These are phyloP conservation scores for Camponotus fellah DNA, from an alignment of 2,888 invertebrate species.

Conservation along the genomic window DNA sequence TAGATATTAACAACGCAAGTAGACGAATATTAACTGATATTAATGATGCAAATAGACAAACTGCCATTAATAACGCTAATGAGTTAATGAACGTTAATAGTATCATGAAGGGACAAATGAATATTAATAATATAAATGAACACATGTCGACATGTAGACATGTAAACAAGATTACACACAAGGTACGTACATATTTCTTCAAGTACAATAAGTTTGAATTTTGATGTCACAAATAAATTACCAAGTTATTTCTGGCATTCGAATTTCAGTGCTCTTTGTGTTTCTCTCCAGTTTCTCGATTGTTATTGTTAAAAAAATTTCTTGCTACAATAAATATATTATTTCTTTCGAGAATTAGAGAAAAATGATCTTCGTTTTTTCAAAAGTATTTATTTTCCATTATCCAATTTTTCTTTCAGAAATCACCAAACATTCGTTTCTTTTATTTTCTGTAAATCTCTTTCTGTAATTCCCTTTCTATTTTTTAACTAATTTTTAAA, in stretches of 20 bases:
- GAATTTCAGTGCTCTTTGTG: neutral
- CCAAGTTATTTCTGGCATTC: neutral
- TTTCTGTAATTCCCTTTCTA: neutral
- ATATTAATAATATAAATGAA: neutral
- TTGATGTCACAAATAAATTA: neutral
- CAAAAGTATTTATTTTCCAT: neutral
- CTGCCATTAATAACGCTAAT: neutral
- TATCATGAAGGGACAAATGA: neutral
- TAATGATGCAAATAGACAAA: neutral
- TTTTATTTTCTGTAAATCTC: neutral
- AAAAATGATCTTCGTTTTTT: neutral
- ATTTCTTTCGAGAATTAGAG: neutral
- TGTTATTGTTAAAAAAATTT: neutral
- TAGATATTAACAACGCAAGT: neutral
- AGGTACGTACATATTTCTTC: conserved; percentile 32
- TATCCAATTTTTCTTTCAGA: too few species aligned
- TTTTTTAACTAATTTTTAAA: neutral
- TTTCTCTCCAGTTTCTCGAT: neutral
- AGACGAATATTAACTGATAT: neutral
- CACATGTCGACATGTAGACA: neutral
- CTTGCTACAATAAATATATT: neutral
- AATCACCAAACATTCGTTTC: neutral
- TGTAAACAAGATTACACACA: neutral
- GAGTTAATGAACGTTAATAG: neutral
- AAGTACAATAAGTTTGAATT: conserved; percentile 6